Conservation (phyloP, 2,113 vertebrate genomes). For the Galeopterus variegatus region DNA sequence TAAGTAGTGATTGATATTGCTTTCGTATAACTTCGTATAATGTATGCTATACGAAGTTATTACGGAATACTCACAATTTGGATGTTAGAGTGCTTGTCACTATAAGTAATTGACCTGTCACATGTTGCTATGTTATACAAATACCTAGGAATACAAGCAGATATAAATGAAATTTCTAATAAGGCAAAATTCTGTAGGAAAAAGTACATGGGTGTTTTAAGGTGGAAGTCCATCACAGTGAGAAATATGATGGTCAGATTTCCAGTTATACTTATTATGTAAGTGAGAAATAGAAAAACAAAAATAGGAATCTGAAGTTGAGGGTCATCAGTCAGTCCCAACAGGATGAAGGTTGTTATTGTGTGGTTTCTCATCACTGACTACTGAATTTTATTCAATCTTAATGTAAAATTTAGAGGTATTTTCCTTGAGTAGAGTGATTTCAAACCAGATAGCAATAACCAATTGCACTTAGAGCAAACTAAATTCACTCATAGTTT, state of each 20-base stretch:
- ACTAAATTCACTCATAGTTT: neutral
- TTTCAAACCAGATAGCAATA: neutral
- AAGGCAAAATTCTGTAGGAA: too few species aligned
- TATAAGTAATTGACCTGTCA: slow-evolving; percentile 55
- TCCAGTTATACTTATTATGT: neutral
- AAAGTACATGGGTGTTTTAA: neutral
- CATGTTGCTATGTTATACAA: neutral
- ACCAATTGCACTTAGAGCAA: neutral
- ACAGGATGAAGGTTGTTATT: slow-evolving; percentile 33
- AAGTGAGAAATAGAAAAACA: neutral
- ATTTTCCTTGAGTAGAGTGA: neutral
- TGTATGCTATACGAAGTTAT: too few species aligned
- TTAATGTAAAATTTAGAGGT: neutral
- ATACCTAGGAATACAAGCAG: neutral
- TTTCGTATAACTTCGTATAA: too few species aligned
- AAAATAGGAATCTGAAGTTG: neutral
- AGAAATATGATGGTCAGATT: neutral
- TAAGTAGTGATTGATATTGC: neutral
- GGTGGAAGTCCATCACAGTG: neutral
- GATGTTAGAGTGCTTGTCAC: too few species aligned
- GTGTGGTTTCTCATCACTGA: slow-evolving; percentile 23
- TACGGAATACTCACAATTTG: too few species aligned
- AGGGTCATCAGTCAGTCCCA: slow-evolving; percentile 18
- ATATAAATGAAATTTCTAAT: too few species aligned
- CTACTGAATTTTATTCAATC: too few species aligned